Evolutionary conservation across 2,888 invertebrate species (phyloP).

Genomic region (Eupithecia insigniata): DNA sequence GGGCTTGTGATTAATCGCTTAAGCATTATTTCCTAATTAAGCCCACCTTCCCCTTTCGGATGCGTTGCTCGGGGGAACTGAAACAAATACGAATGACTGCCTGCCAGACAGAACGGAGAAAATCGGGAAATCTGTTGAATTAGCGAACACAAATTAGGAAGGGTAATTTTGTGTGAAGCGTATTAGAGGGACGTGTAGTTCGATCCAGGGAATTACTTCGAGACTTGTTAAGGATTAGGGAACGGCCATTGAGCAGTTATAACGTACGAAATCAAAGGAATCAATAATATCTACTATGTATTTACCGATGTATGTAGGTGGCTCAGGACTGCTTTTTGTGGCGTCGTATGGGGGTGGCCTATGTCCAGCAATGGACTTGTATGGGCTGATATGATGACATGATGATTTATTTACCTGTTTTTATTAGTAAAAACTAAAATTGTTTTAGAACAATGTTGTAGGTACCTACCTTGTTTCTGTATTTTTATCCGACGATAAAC

Average conservation of each 20-base stretch:
- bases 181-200: conserved; percentile 34
- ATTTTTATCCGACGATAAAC: too few species aligned
- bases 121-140: conserved; percentile 74
- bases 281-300: background rate
- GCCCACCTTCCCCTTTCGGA: conserved; percentile 74
- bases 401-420: too few species aligned
- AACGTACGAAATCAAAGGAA: conserved; percentile 7
- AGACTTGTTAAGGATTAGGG: conserved; percentile 5
- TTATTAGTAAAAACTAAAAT: too few species aligned
- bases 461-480: background rate
- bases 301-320: too few species aligned
- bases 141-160: conserved; percentile 68
- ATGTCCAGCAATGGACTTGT: too few species aligned
- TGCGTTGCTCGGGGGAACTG: conserved; percentile 68
- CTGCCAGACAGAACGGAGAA: conserved; percentile 60
- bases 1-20: conserved; percentile 75
- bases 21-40: conserved; percentile 83
- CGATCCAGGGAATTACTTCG: conserved; percentile 20
- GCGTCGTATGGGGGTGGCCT: too few species aligned
- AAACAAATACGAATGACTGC: conserved; percentile 69
- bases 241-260: conserved; percentile 3
- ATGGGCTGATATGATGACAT: too few species aligned
- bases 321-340: too few species aligned
- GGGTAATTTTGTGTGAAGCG: conserved; percentile 49
- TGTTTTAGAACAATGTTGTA: background rate